Evolutionary conservation across 2,797 vertebrate genomes (phyloP), one percentile per base, ranked within the genome.

Genomic region (Molossus molossus): DNA sequence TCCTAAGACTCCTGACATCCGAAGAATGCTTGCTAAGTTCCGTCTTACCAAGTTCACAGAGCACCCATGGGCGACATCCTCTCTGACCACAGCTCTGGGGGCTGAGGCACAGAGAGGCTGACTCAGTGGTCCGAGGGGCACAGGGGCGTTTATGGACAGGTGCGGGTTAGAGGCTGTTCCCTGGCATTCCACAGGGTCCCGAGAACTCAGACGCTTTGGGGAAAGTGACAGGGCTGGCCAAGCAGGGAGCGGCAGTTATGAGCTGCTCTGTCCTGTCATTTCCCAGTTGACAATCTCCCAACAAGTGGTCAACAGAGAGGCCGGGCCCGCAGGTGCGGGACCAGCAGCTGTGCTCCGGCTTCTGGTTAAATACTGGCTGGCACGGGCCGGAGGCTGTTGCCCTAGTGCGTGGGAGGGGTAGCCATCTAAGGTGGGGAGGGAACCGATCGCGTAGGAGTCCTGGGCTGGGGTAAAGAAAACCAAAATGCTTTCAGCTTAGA

Each of bases 61-160:
- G 80, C 15, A 23, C 83, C 73, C 0, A 0, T 25, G 77, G 57
- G 33, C 82, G 84, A 33, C 45, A 17, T 91, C 81, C 90, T 70
- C 75, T 94, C 25, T 62, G 64, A 58, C 91, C 58, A 64, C 64
- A 90, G 37, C n/a, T 88, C 69, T 72, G 57, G 82, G 87, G 21
- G 37, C 1, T 37, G 5, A 95, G 60, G 48, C 6, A 1, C 5
- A 89, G 69, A 83, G 20, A 83, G 91, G 37, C 55, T 17, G 60
- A 13, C 48, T 45, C 72, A 90, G 65, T 88, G 55, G 72, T 69
- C 33, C 15, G n/a, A 79, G 65, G 84, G 25, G 14, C 45, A 64
- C 48, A 13, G 21, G 92, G 17, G 67, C 4, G 90, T n/a, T 96
- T 48, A 20, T 2, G 3, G 57, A 40, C 90, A 83, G 79, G 33